Conservation (phyloP, 30 jellyfish, hydroid and myxozoan genomes). For the Cassiopea andromeda region DNA sequence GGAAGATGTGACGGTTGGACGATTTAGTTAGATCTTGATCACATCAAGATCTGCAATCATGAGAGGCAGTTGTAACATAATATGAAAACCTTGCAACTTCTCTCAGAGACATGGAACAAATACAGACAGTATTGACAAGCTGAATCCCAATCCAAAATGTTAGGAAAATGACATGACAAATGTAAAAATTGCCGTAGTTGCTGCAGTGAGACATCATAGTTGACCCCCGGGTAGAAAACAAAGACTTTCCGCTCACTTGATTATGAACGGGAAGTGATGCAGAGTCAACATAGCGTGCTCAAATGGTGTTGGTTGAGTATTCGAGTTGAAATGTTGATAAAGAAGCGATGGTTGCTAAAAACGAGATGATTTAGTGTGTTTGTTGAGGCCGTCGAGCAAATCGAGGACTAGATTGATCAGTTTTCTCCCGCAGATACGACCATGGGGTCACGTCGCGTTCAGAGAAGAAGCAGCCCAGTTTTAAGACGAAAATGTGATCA, state of each 20-base stretch:
- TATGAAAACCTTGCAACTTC: no score
- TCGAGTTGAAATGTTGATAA: background rate
- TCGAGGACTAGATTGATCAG: no score
- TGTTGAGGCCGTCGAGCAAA: no score
- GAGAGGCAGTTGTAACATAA: no score
- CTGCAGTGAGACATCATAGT: background rate
- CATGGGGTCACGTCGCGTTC: background rate
- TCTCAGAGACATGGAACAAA: no score
- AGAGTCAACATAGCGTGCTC: background rate
- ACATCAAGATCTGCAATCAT: no score
- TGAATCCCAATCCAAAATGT: no score
- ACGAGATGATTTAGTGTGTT: no score
- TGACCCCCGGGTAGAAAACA: background rate
- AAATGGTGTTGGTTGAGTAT: background rate
- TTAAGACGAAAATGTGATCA: slow-evolving; percentile 43
- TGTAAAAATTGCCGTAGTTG: no score
- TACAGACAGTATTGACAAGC: no score
- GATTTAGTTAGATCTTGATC: no score
- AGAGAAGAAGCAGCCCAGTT: background rate
- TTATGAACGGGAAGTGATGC: background rate
- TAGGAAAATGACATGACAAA: background rate
- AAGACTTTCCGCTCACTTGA: background rate
- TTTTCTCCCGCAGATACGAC: background rate
- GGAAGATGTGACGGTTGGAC: no score
- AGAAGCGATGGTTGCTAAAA: background rate